phyloP scores from a whole-genome alignment of 2,113 vertebrate species.

The Sander vitreus region DNA sequence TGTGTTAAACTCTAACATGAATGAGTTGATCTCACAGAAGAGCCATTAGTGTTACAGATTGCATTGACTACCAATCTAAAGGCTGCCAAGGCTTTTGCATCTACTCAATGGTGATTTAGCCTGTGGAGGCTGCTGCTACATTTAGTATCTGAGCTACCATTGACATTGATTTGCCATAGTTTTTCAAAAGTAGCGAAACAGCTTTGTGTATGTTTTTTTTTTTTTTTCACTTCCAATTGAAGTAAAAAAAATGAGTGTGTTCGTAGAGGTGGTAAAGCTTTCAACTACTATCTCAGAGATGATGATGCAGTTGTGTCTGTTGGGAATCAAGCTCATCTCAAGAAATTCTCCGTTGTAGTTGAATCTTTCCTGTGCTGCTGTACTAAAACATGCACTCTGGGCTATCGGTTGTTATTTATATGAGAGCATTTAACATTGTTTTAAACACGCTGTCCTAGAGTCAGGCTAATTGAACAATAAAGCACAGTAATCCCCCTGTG shows the following conservation, averaged over 20 bases:
- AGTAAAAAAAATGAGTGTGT: slow-evolving; percentile 35
- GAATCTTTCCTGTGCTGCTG: not conserved
- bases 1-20: slow-evolving; percentile 29
- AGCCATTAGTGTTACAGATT: slow-evolving; percentile 43
- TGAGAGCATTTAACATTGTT: slow-evolving; percentile 27
- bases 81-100: slow-evolving; percentile 25
- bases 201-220: slow-evolving; percentile 41
- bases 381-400: slow-evolving; percentile 1
- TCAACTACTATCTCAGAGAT: not conserved
- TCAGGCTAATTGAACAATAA: slow-evolving; percentile 55
- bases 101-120: slow-evolving; percentile 39
- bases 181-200: slow-evolving; percentile 40
- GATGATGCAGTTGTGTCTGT: slow-evolving; percentile 1
- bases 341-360: not conserved
- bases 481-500: slow-evolving; percentile 40
- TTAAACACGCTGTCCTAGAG: slow-evolving; percentile 39
- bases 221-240: slow-evolving; percentile 17
- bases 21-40: slow-evolving; percentile 34
- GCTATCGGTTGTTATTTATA: slow-evolving; percentile 16
- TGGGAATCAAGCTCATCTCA: not conserved
- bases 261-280: not conserved
- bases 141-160: slow-evolving; percentile 16
- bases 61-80: slow-evolving; percentile 35
- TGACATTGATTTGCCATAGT: slow-evolving; percentile 55
- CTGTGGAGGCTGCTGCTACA: slow-evolving; percentile 28